These are phyloP conservation scores for Aproaerema taeniolella DNA, from an alignment of 2,888 invertebrate species.

Conservation along the genomic window DNA sequence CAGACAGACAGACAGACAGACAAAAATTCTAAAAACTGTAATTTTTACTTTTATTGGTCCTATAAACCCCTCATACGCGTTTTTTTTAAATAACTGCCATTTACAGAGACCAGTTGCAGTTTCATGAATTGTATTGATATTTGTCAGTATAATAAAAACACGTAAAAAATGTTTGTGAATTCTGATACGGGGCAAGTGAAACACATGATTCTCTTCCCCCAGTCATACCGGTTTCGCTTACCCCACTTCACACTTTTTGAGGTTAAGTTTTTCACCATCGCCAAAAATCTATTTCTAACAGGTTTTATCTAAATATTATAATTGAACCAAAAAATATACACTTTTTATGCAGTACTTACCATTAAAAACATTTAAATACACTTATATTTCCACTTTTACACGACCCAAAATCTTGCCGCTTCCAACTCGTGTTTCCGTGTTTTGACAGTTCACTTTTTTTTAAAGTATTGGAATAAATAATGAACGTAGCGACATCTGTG, in stretches of 20 bases:
- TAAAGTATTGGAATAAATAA: not conserved
- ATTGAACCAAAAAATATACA: not conserved
- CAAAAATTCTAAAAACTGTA: too few species aligned
- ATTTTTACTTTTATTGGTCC: too few species aligned
- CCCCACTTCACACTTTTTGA: conserved; percentile 8
- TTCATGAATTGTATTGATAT: too few species aligned
- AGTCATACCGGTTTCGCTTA: conserved; percentile 5
- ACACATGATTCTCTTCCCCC: conserved; percentile 5
- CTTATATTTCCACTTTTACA: not conserved
- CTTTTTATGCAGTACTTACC: not conserved
- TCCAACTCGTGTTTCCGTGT: not conserved
- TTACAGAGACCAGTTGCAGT: too few species aligned
- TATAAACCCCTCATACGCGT: too few species aligned
- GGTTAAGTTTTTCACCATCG: not conserved
- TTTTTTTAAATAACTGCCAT: too few species aligned
- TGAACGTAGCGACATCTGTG: not conserved
- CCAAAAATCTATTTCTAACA: not conserved
- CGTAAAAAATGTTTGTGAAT: too few species aligned
- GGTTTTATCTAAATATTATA: not conserved
- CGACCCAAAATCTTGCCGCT: not conserved
- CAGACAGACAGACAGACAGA: too few species aligned
- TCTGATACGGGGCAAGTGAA: too few species aligned
- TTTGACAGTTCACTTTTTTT: not conserved
- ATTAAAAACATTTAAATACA: not conserved
- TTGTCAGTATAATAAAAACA: too few species aligned